Evolutionary conservation across 2,113 vertebrate genomes (phyloP).

Genomic region (Carassius auratus): DNA sequence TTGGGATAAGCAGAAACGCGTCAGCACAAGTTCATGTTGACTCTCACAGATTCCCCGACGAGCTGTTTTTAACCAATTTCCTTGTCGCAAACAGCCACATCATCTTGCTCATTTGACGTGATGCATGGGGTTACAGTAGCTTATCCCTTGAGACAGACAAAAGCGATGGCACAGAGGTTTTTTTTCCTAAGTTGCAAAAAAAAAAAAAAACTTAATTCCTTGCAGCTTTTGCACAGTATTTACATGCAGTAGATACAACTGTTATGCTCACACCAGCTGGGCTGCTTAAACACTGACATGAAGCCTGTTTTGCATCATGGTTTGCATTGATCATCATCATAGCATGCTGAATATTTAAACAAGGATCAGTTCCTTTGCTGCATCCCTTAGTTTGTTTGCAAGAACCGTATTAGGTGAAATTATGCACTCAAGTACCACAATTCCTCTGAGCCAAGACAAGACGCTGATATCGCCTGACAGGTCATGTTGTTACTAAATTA

Average conservation of each 20-base stretch:
- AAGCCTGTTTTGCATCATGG: constrained; percentile 21
- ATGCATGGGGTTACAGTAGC: constrained; percentile 15
- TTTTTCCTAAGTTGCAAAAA: background rate
- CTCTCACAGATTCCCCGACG: background rate
- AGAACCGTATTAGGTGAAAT: background rate
- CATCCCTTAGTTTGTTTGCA: constrained; percentile 12
- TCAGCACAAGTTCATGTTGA: background rate
- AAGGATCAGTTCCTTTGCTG: constrained; percentile 2
- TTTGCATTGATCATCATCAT: constrained; percentile 16
- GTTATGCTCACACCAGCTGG: background rate
- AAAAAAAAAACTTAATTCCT: background rate
- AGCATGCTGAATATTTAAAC: background rate
- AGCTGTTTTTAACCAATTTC: constrained; percentile 8
- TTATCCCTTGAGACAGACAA: background rate
- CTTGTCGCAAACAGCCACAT: background rate
- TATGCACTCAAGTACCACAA: constrained; percentile 1
- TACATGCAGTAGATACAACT: background rate
- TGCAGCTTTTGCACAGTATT: background rate
- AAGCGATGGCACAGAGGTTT: background rate
- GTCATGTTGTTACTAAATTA: constrained; percentile 19
- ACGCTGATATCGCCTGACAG: constrained; percentile 17
- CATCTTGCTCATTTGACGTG: background rate
- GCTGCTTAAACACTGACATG: background rate
- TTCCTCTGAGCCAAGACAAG: background rate
- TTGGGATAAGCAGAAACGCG: constrained; percentile 7